Conservation (phyloP, 2,888 invertebrate genomes). For the Dasysyrphus albostriatus region DNA sequence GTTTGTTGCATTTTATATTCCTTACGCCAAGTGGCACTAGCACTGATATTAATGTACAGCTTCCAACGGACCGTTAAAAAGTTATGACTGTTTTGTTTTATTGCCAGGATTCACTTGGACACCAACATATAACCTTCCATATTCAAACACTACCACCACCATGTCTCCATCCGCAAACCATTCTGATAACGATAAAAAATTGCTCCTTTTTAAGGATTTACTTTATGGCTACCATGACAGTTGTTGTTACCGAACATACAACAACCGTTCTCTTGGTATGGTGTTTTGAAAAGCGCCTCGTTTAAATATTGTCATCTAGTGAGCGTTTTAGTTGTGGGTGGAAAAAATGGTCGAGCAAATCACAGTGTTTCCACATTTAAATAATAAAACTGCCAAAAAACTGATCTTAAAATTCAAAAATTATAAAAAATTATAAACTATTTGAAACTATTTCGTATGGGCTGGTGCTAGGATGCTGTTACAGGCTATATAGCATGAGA, state of each 20-base stretch:
- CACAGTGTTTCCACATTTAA: slow-evolving; percentile 27
- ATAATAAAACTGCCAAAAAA: too few species aligned
- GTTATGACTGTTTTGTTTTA: slow-evolving; percentile 75
- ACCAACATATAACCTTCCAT: slow-evolving; percentile 9
- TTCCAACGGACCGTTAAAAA: slow-evolving; percentile 73
- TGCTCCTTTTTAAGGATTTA: slow-evolving; percentile 74
- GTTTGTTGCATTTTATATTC: slow-evolving; percentile 70
- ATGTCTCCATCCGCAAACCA: slow-evolving; percentile 24
- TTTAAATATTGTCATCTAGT: slow-evolving; percentile 26
- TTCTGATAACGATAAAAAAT: slow-evolving; percentile 72
- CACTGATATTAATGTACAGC: slow-evolving; percentile 26
- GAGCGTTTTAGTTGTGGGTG: not conserved
- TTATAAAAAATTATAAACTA: too few species aligned
- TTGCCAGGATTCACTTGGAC: slow-evolving; percentile 67
- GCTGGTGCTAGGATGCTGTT: too few species aligned
- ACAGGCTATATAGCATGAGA: too few species aligned
- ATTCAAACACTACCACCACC: not conserved
- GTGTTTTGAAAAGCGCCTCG: not conserved
- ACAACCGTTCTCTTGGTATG: slow-evolving; percentile 45
- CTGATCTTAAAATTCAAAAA: too few species aligned
- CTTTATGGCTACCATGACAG: slow-evolving; percentile 67
- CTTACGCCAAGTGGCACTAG: slow-evolving; percentile 44
- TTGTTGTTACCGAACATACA: slow-evolving; percentile 69
- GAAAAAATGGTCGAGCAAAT: not conserved
- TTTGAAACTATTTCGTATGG: too few species aligned